Evolutionary conservation across 2,797 vertebrate species (phyloP), one percentile per base, ranked within the genome.

Genomic region (Calcarius lapponicus): DNA sequence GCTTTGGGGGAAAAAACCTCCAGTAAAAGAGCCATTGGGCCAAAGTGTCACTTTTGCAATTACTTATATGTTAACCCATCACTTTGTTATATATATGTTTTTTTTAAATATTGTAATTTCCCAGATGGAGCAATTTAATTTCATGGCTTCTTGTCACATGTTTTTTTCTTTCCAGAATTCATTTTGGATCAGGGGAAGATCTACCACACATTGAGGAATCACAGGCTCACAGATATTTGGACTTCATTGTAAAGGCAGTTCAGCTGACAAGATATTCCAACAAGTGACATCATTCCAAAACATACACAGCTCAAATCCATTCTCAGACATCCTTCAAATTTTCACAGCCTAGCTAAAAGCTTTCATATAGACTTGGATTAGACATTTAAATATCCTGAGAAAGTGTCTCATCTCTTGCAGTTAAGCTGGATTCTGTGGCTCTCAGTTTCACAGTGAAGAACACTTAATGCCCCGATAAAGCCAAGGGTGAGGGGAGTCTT

Each of bases 191-290:
- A 26, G 8, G 13, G 64, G 64, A 88, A 90, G 74, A 83, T 92
- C 80, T 88, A 53, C 58, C 64, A 88, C 73, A 71, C 58, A 91
- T 19, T 34, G 42, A 91, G n/a, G 54, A 95, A 75, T 90, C 65
- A 84, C 34, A 92, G 34, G 36, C 81, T 80, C 20, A 42, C 13
- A 76, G 78, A 70, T 93, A 92, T 54, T 86, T 78, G 93, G 89
- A 86, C 86, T 91, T 90, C 80, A 79, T 1, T 78, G 80, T 38
- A 80, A 96, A 79, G 91, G 82, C 93, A 83, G 56, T 89, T 96
- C 71, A 64, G 80, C 67, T 88, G 71, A 93, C 72, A 96, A 94
- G 73, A 93, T 31, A 56, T 71, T 96, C 81, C 72, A 86, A 71
- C 50, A 85, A 86, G 86, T 3, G 9, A 89, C 47, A 86, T 88